Evolutionary conservation across 2,797 vertebrate genomes (phyloP).

Genomic region (Aplochiton taeniatus): DNA sequence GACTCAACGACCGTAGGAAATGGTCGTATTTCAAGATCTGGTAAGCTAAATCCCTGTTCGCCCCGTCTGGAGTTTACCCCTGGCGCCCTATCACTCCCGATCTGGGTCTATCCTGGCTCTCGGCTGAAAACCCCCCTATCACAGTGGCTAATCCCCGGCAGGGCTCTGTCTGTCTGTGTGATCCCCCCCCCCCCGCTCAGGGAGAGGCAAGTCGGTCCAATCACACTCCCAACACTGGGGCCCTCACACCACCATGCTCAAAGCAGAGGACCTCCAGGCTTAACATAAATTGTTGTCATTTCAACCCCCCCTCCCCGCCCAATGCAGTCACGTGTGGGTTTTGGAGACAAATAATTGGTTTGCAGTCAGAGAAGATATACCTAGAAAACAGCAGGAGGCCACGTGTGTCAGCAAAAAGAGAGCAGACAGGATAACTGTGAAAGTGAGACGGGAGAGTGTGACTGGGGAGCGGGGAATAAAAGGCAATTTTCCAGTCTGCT

Average conservation of each 20-base stretch:
- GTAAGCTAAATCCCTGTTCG: slow-evolving; percentile 53
- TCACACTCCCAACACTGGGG: slow-evolving; percentile 51
- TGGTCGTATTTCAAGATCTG: slow-evolving; percentile 57
- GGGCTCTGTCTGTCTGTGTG: slow-evolving; percentile 16
- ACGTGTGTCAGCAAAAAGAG: neutral
- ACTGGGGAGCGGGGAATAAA: neutral
- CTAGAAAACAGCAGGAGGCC: slow-evolving; percentile 19
- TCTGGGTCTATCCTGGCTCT: slow-evolving; percentile 65
- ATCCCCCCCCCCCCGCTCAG: slow-evolving; percentile 18
- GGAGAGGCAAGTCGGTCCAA: slow-evolving; percentile 48
- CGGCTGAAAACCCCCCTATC: slow-evolving; percentile 65
- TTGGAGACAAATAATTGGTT: slow-evolving; percentile 20
- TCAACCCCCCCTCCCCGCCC: slow-evolving; percentile 4
- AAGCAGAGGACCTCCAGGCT: neutral
- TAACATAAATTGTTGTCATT: neutral
- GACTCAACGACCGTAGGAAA: slow-evolving; percentile 70
- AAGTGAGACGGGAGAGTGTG: neutral
- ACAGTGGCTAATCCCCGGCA: slow-evolving; percentile 63
- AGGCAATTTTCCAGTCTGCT: neutral
- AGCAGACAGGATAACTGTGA: slow-evolving; percentile 7
- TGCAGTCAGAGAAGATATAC: slow-evolving; percentile 7
- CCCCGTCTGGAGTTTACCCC: slow-evolving; percentile 65
- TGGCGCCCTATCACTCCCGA: slow-evolving; percentile 65
- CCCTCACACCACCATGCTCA: slow-evolving; percentile 6
- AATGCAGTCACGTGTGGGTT: slow-evolving; percentile 9